Percentiles rank a stretch among this genome's conserved stretches.
phyloP scores from a whole-genome alignment of 2,113 vertebrate genomes.

The Myotis davidii region DNA sequence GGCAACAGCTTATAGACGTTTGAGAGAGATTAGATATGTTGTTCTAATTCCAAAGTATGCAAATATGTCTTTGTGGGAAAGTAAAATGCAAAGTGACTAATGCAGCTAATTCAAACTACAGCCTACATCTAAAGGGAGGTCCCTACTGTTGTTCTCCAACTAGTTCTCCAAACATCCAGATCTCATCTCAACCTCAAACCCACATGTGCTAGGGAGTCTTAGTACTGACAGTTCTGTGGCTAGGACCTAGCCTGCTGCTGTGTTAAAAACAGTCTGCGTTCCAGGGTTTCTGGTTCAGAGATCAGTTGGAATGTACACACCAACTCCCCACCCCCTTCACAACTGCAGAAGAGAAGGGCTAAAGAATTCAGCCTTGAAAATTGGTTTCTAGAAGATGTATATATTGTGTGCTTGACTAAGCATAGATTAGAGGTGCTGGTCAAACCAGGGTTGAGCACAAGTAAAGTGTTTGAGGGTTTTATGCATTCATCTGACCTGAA shows the following conservation, averaged over 20 bases:
- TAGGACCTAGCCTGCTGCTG: neutral
- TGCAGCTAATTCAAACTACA: neutral
- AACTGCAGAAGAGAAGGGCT: neutral
- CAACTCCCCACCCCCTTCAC: neutral
- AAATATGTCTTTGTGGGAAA: slow-evolving; percentile 12
- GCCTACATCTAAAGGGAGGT: neutral
- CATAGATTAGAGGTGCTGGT: neutral
- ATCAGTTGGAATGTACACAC: neutral
- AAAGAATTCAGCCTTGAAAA: neutral
- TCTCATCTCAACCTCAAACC: neutral
- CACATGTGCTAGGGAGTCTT: neutral
- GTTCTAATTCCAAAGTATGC: neutral
- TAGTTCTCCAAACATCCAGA: neutral
- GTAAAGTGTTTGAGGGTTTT: neutral
- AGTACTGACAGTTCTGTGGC: neutral
- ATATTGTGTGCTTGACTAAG: neutral
- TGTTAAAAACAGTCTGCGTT: neutral
- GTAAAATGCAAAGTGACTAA: neutral
- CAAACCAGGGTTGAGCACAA: neutral
- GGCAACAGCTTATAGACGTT: neutral
- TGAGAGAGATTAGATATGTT: neutral
- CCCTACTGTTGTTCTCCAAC: neutral
- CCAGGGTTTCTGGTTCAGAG: slow-evolving; percentile 24
- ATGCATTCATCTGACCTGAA: neutral
- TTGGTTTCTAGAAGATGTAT: neutral